phyloP scores from a whole-genome alignment of 1,140 invertebrate genomes.

The Lasioglossum baleicum region DNA sequence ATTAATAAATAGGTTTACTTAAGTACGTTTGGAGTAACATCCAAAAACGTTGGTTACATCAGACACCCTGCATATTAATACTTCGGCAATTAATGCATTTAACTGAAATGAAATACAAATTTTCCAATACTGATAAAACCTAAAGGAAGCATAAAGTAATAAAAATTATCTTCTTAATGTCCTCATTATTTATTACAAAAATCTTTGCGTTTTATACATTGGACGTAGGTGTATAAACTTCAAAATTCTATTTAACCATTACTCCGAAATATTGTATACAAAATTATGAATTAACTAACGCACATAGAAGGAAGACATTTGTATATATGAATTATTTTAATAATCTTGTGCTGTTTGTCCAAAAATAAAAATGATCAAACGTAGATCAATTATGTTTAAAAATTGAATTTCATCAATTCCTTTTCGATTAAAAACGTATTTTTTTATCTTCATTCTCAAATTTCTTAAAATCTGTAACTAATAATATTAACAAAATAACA shows the following conservation, averaged over 20 bases:
- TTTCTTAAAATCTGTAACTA: not conserved
- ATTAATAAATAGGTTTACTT: too few species aligned
- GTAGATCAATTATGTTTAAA: not conserved
- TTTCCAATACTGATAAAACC: not conserved
- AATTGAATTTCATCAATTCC: not conserved
- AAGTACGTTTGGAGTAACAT: too few species aligned
- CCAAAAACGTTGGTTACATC: too few species aligned
- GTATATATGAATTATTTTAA: slow-evolving; percentile 16
- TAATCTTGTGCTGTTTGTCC: slow-evolving; percentile 22
- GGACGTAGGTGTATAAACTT: slow-evolving; percentile 11
- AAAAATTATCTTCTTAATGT: not conserved
- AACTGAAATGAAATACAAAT: not conserved
- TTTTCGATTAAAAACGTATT: not conserved
- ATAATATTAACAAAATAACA: not conserved
- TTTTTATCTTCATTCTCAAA: not conserved
- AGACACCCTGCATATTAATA: not conserved
- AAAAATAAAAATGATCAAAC: not conserved
- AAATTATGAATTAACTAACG: slow-evolving; percentile 27
- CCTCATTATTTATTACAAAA: slow-evolving; percentile 23
- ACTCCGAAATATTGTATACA: slow-evolving; percentile 32
- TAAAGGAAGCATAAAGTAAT: not conserved
- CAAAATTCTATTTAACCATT: slow-evolving; percentile 6
- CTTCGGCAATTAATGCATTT: not conserved
- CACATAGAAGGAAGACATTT: slow-evolving; percentile 28
- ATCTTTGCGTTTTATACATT: slow-evolving; percentile 24